Conservation (phyloP, 1,140 invertebrate species). For the Adelges cooleyi region DNA sequence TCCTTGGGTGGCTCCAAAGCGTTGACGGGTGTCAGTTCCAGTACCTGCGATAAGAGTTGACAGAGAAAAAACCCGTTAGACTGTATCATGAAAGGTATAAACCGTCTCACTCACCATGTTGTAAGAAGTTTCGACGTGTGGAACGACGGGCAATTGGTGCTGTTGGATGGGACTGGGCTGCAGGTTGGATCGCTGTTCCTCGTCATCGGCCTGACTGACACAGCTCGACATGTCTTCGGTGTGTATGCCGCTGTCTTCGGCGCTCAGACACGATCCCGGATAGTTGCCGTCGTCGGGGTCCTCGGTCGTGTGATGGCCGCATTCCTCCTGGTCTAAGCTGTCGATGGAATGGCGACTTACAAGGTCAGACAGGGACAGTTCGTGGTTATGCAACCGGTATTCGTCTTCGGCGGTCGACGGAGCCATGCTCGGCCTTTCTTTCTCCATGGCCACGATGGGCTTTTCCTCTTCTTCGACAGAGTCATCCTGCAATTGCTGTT, state of each 20-base stretch:
- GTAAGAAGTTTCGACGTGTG: not conserved
- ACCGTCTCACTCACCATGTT: conserved; percentile 17
- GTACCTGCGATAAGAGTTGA: conserved; percentile 6
- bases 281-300: conserved; percentile 39
- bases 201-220: conserved; percentile 57
- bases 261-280: conserved; percentile 41
- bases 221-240: conserved; percentile 64
- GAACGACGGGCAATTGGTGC: conserved; percentile 22
- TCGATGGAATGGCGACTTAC: conserved; percentile 15
- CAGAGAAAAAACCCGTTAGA: no score
- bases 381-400: not conserved
- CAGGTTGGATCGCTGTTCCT: conserved; percentile 31
- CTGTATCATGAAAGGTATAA: no score
- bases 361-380: conserved; percentile 4
- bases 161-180: conserved; percentile 33
- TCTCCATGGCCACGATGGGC: conserved; percentile 11
- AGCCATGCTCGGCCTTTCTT: conserved; percentile 3
- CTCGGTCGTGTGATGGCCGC: not conserved
- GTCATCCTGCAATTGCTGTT: not conserved
- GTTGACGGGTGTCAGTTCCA: conserved; percentile 9
- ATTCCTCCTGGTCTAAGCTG: conserved; percentile 4
- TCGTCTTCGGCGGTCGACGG: no score
- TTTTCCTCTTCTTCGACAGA: not conserved
- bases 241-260: conserved; percentile 69
- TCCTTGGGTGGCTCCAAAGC: conserved; percentile 64